These are phyloP conservation scores for Heliconius erato DNA, from an alignment of 2,888 invertebrate genomes.

Conservation along the genomic window DNA sequence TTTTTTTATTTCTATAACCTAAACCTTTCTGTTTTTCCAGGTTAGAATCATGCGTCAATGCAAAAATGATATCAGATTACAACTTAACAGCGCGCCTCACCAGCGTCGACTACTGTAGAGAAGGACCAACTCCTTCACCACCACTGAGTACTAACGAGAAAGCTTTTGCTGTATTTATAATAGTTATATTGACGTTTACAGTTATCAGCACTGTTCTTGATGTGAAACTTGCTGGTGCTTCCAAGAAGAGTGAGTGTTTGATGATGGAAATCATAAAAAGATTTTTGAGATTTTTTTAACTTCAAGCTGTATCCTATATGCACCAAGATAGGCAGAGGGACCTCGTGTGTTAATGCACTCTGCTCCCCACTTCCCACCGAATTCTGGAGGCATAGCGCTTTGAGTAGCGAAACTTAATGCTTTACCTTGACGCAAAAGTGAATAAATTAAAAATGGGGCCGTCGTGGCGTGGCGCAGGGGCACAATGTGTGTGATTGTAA, in stretches of 20 bases:
- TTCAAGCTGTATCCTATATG: neutral
- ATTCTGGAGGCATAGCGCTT: too few species aligned
- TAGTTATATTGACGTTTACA: conserved; percentile 44
- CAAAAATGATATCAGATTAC: conserved; percentile 65
- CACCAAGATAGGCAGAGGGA: neutral
- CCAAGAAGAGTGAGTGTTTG: conserved; percentile 67
- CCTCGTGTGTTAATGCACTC: neutral
- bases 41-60: conserved; percentile 76
- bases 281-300: neutral
- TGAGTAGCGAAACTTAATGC: neutral
- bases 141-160: conserved; percentile 62
- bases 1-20: neutral
- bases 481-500: too few species aligned
- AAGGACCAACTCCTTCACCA: conserved; percentile 47
- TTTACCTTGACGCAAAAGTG: neutral
- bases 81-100: conserved; percentile 70
- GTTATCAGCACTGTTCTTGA: conserved; percentile 71
- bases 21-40: conserved; percentile 56
- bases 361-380: too few species aligned
- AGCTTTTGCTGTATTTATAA: conserved; percentile 62
- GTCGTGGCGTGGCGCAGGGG: too few species aligned
- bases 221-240: conserved; percentile 66
- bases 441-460: neutral
- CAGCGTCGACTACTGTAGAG: conserved; percentile 72
- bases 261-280: too few species aligned